Evolutionary conservation across 2,113 vertebrate genomes (phyloP).

Genomic region (Engystomops pustulosus): DNA sequence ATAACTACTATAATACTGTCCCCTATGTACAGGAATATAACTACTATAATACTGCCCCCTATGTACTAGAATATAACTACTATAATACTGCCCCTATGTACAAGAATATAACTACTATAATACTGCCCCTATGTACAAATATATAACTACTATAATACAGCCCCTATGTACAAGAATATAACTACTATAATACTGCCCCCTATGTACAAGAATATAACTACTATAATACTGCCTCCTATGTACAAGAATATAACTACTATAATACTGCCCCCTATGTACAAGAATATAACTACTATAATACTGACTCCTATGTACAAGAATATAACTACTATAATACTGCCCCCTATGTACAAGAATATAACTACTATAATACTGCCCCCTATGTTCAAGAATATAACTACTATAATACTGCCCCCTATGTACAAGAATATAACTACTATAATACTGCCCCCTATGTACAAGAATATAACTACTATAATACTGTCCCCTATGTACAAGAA

Average conservation of each 20-base stretch:
- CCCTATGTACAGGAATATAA: conserved; percentile 6
- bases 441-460: neutral
- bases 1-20: conserved; percentile 21
- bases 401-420: neutral
- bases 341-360: conserved; percentile 10
- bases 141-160: conserved; percentile 4
- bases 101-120: neutral
- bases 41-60: neutral
- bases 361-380: conserved; percentile 6
- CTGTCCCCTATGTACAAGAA: neutral
- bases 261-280: conserved; percentile 1
- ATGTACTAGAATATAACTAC: neutral
- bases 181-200: neutral
- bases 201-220: conserved; percentile 15
- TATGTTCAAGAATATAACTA: conserved; percentile 10
- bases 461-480: neutral
- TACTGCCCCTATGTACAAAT: neutral
- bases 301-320: neutral
- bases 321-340: conserved; percentile 23
- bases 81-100: neutral
- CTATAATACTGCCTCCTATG: neutral
- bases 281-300: conserved; percentile 1
- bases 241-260: neutral
- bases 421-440: conserved; percentile 13
- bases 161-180: neutral